Evolutionary conservation across 2,797 vertebrate species (phyloP), one percentile per base, ranked within the genome.

Genomic region (Pangasius macronema): DNA sequence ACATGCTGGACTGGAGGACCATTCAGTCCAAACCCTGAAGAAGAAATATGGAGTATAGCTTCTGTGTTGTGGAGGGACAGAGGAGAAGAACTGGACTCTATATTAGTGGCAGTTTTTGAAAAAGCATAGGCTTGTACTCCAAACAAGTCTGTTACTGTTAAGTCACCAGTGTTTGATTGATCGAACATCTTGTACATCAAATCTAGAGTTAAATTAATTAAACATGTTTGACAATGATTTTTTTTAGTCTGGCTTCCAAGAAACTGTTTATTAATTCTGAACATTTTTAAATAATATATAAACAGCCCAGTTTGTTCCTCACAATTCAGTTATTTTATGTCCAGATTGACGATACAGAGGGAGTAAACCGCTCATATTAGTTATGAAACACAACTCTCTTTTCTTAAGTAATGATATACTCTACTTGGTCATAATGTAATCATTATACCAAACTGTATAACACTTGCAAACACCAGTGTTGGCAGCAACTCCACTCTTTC

Each of bases 31-130:
- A 83, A 93, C 95, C 73, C 87, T 99, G 87, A 93, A 95, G 95
- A 97, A 96, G 94, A 97, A 96, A 93, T 99, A 98, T 0, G 92
- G 95, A 0, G 85, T 98, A 87, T 97, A 94, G 97, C 65, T 10
- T 61, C 42, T 2, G 3, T 46, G 72, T 53, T 33, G 85, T 63
- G 68, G 42, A 61, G 14, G 39, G 61, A 49, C 59, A 22, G 20
- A 42, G 70, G 22, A 63, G 65, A 72, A 57, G 63, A 7, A 67
- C 73, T 42, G 68, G 46, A 84, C 51, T 51, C 14, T 55, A 11
- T 81, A 36, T 6, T 39, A 20, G 30, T 55, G 51, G 30, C 18
- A 22, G 18, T 55, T 53, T 77, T 53, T 77, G 14, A 22, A 30
- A 76, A 76, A 24, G 39, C 39, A 73, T 49, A 5, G 16, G 33